These are phyloP conservation scores for Heliconius nattereri DNA, from an alignment of 1,140 invertebrate species.

Conservation along the genomic window DNA sequence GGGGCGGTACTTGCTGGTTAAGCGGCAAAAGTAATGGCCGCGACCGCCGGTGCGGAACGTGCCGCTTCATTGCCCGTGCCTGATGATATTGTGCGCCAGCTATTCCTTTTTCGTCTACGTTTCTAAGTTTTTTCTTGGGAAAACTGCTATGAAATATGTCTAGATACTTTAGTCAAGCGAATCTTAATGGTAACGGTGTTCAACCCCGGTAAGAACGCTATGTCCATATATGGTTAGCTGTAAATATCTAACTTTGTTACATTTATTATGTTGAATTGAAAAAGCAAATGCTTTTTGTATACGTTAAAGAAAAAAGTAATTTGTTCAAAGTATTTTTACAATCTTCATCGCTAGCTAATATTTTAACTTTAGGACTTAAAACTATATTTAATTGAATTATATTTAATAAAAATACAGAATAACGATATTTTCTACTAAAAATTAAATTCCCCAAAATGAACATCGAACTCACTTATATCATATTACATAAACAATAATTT, in stretches of 20 bases:
- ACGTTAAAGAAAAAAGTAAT: too few species aligned
- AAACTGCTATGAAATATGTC: constrained; percentile 52
- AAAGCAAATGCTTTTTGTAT: neutral
- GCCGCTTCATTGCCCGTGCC: constrained; percentile 64
- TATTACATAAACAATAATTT: neutral
- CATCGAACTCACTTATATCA: neutral
- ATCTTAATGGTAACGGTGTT: constrained; percentile 46
- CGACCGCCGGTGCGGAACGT: constrained; percentile 62
- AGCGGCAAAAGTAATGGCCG: constrained; percentile 56
- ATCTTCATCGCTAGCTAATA: too few species aligned
- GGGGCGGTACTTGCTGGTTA: constrained; percentile 31
- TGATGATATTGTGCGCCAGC: constrained; percentile 61
- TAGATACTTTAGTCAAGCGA: constrained; percentile 50
- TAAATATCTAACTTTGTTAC: constrained; percentile 15
- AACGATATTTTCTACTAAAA: too few species aligned
- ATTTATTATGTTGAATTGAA: constrained; percentile 22
- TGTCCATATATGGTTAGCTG: constrained; percentile 24
- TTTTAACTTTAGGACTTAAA: too few species aligned
- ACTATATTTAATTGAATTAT: too few species aligned
- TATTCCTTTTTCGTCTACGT: constrained; percentile 57
- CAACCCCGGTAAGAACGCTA: constrained; percentile 19
- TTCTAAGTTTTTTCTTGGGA: constrained; percentile 46
- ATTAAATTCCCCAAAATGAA: neutral
- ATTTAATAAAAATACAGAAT: too few species aligned
- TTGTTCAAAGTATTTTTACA: too few species aligned